Conservation (phyloP, 1,140 invertebrate species). For the Ips nitidus region DNA sequence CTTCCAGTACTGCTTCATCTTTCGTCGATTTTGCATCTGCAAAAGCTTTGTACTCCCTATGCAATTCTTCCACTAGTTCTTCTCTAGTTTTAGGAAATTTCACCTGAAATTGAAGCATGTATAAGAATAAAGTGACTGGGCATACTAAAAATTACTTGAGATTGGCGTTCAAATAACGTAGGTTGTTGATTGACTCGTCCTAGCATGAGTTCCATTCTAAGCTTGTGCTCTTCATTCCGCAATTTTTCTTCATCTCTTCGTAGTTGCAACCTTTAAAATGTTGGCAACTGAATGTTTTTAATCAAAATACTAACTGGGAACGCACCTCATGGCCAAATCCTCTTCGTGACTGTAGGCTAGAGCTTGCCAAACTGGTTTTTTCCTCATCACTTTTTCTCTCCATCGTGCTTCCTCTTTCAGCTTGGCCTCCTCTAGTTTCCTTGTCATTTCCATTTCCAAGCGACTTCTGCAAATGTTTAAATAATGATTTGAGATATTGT, state of each 20-base stretch:
- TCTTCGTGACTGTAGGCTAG: constrained; percentile 68
- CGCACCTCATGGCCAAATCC: constrained; percentile 61
- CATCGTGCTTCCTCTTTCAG: constrained; percentile 59
- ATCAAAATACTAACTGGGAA: background rate
- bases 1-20: constrained; percentile 43
- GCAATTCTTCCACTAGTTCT: constrained; percentile 43
- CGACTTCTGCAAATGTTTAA: constrained; percentile 54
- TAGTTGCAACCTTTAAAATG: constrained; percentile 56
- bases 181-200: constrained; percentile 68
- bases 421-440: constrained; percentile 60
- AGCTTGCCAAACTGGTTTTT: constrained; percentile 69
- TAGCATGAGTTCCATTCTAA: constrained; percentile 72
- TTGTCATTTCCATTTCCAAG: constrained; percentile 64
- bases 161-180: constrained; percentile 69
- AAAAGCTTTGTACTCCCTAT: constrained; percentile 40
- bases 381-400: constrained; percentile 61
- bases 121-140: background rate
- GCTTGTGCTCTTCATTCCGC: constrained; percentile 64
- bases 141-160: constrained; percentile 55
- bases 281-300: background rate
- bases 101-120: constrained; percentile 29
- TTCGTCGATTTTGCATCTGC: constrained; percentile 37
- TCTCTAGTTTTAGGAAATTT: constrained; percentile 44
- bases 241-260: constrained; percentile 66
- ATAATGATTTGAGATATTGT: too few species aligned